These are phyloP conservation scores for Diploscapter pachys DNA, from an alignment of 1,140 invertebrate species.

Conservation along the genomic window DNA sequence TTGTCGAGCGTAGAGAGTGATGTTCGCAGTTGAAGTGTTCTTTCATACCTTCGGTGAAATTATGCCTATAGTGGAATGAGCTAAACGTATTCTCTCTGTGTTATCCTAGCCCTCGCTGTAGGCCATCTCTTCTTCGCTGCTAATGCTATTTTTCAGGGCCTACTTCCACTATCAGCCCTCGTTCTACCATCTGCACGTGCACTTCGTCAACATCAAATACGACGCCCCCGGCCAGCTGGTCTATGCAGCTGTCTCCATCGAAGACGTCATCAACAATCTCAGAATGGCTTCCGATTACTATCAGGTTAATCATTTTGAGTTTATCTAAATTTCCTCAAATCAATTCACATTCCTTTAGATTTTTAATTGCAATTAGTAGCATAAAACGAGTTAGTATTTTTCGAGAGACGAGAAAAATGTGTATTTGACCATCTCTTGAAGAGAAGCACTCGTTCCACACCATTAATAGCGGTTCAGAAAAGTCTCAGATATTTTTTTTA, in stretches of 20 bases:
- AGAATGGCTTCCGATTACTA: conserved; percentile 20
- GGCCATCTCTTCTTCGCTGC: no score
- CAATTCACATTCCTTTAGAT: background rate
- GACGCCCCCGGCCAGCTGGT: conserved; percentile 22
- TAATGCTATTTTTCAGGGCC: conserved; percentile 22
- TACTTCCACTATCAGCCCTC: conserved; percentile 95
- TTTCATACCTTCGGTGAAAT: no score
- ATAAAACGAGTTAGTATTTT: background rate
- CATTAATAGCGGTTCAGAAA: no score
- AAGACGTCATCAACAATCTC: conserved; percentile 36
- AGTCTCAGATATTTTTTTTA: no score
- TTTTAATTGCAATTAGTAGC: background rate
- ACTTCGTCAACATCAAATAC: conserved; percentile 72
- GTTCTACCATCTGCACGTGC: conserved; percentile 92
- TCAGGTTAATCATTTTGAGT: background rate
- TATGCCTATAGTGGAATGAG: no score
- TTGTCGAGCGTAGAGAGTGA: no score
- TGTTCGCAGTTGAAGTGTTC: background rate
- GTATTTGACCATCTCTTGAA: no score
- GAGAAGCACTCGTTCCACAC: no score
- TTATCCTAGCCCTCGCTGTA: no score
- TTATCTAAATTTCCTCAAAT: background rate
- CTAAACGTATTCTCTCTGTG: no score
- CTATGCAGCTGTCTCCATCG: conserved; percentile 24
- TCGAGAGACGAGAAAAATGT: background rate